phyloP scores from a whole-genome alignment of 2,113 vertebrate genomes.

The Phylloscopus trochilus region DNA sequence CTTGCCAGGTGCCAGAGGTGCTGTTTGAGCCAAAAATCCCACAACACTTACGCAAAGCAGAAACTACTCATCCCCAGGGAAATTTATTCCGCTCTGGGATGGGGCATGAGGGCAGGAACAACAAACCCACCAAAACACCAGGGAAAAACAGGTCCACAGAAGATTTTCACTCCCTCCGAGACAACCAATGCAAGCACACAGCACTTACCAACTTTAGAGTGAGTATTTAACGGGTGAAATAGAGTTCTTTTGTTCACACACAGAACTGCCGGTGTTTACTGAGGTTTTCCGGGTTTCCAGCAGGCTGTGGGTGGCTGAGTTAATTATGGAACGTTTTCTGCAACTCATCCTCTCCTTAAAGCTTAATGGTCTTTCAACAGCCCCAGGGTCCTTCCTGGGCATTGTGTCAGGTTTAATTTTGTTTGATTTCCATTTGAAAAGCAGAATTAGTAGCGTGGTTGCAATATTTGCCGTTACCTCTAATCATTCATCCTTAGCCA shows the following conservation, averaged over 20 bases:
- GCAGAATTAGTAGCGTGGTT: neutral
- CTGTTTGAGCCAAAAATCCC: neutral
- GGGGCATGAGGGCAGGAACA: neutral
- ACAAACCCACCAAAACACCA: neutral
- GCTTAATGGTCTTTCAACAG: neutral
- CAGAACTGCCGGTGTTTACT: neutral
- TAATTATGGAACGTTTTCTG: neutral
- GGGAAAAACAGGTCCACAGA: fast-evolving
- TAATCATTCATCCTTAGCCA: neutral
- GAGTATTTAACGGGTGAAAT: neutral
- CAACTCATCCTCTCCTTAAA: neutral
- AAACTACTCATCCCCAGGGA: neutral
- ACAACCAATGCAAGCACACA: neutral
- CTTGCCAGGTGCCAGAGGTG: neutral
- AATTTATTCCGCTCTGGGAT: neutral
- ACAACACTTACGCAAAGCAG: neutral
- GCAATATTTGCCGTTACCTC: neutral
- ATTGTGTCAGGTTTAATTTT: neutral
- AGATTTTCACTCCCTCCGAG: neutral
- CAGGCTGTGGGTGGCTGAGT: neutral
- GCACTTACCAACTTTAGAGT: neutral
- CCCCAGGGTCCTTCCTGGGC: neutral
- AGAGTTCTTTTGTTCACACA: neutral
- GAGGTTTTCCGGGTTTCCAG: neutral
- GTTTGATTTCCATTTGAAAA: neutral